Base-by-base conservation (phyloP, 2,888 invertebrate species). In the Pantelozetes paolii region DNA sequence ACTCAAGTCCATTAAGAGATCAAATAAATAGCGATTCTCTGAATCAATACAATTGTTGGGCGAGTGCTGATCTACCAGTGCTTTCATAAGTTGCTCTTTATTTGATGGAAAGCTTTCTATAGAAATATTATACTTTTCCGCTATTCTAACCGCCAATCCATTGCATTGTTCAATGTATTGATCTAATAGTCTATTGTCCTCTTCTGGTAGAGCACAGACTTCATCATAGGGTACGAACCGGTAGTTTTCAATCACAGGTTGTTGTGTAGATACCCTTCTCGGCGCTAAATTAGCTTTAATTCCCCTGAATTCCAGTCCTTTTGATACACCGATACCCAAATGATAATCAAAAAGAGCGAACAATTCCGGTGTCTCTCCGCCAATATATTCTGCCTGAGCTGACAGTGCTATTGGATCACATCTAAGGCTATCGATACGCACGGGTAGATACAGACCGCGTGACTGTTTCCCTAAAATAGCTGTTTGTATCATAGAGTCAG, bases 401-500 rank as follows among this genome's bases (percentile, higher is more conserved):
- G 23, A 23, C 42, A 76, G 26, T 32, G 42, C 18, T 48, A 48
- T 73, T 11, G 71, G 73, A 54, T 75, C 72, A 30, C 67, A 54
- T 30, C 48, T 30, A 11, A 76, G 28, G 28, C 57, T 71, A 26
- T 76, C 79, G 45, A 83, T 82, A 13, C 82, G 78, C 6, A 82
- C 83, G 1, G 83, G 83, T 30, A 83, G 78, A 62, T 80, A 78
- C 8, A 83, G 79, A 30, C 80, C 78, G 6, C 78, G 77, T 30
- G 59, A 45, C 3, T 79, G 76, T n/a, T 78, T 73, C 8, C 79
- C 73, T 2, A 76, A 28, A 13, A 76, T 48, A 15, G 70, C 48
- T 28, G 70, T 94, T 84, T 98, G 98, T 64, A 98, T 86, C 90
- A 98, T 92, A 1, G 94, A 94, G 82, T 98, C 98, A 83, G 97